phyloP scores from a whole-genome alignment of 2,888 invertebrate species.

The Standfussiana lucernea region DNA sequence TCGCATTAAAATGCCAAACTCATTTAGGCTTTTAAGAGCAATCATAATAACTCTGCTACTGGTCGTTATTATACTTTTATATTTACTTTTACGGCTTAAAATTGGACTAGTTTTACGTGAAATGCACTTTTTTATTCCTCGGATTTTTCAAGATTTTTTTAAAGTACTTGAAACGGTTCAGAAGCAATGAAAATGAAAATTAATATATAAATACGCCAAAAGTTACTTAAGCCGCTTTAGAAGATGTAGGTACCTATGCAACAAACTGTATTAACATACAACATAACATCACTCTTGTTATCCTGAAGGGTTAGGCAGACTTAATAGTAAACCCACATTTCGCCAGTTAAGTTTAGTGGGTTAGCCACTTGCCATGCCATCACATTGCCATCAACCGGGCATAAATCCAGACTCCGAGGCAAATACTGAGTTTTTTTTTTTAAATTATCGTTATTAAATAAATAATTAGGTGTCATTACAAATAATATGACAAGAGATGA shows the following conservation, averaged over 20 bases:
- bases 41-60: slow-evolving; percentile 17
- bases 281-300: neutral
- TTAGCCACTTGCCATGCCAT: too few species aligned
- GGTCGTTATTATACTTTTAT: slow-evolving; percentile 10
- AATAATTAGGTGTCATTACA: too few species aligned
- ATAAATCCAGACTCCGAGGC: neutral
- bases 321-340: too few species aligned
- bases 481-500: neutral
- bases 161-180: neutral
- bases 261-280: neutral
- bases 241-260: too few species aligned
- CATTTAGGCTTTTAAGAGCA: slow-evolving; percentile 5
- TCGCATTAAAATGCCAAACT: slow-evolving; percentile 25
- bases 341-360: neutral
- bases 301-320: neutral
- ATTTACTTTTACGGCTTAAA: slow-evolving; percentile 8
- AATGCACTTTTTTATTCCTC: neutral
- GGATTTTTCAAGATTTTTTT: neutral
- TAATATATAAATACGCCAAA: neutral
- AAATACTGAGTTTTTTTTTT: too few species aligned
- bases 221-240: neutral
- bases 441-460: too few species aligned
- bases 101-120: slow-evolving; percentile 1
- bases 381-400: neutral
- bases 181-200: neutral